Percentiles rank a stretch among this genome's conserved stretches.
Evolutionary conservation across 2,888 invertebrate species (phyloP).

Genomic region (Slavum lentiscoides): DNA sequence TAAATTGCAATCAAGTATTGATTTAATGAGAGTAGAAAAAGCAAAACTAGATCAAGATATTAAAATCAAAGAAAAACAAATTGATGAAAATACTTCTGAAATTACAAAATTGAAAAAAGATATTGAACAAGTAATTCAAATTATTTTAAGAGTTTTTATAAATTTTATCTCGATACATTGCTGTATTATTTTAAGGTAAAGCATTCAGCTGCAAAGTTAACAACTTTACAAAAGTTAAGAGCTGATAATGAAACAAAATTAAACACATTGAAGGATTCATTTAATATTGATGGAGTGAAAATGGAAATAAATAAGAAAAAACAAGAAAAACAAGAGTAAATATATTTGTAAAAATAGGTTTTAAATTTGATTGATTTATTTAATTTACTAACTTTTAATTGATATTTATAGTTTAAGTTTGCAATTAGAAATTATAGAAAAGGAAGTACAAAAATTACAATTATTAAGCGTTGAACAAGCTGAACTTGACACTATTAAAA

Average conservation of each 20-base stretch:
- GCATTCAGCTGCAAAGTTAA: slow-evolving; percentile 63
- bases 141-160: slow-evolving; percentile 20
- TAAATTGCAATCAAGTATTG: slow-evolving; percentile 65
- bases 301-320: slow-evolving; percentile 67
- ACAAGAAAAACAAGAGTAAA: slow-evolving; percentile 62
- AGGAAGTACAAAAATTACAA: slow-evolving; percentile 66
- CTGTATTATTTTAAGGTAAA: slow-evolving; percentile 56
- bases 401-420: slow-evolving; percentile 62
- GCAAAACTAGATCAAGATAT: slow-evolving; percentile 72
- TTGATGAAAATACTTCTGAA: slow-evolving; percentile 65
- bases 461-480: slow-evolving; percentile 67
- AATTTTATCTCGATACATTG: slow-evolving; percentile 10
- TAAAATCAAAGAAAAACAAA: slow-evolving; percentile 66
- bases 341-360: neutral
- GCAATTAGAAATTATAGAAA: slow-evolving; percentile 66
- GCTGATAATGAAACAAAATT: slow-evolving; percentile 64
- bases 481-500: slow-evolving; percentile 67
- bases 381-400: neutral
- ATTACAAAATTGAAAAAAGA: slow-evolving; percentile 64
- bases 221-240: slow-evolving; percentile 62
- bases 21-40: slow-evolving; percentile 64
- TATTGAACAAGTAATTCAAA: slow-evolving; percentile 65
- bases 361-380: neutral
- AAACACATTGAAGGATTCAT: slow-evolving; percentile 59
- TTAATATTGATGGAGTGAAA: slow-evolving; percentile 65